Percentiles rank a stretch among this genome's conserved stretches.
Evolutionary conservation across 2,797 vertebrate species (phyloP).

Genomic region (Cottoperca gobio): DNA sequence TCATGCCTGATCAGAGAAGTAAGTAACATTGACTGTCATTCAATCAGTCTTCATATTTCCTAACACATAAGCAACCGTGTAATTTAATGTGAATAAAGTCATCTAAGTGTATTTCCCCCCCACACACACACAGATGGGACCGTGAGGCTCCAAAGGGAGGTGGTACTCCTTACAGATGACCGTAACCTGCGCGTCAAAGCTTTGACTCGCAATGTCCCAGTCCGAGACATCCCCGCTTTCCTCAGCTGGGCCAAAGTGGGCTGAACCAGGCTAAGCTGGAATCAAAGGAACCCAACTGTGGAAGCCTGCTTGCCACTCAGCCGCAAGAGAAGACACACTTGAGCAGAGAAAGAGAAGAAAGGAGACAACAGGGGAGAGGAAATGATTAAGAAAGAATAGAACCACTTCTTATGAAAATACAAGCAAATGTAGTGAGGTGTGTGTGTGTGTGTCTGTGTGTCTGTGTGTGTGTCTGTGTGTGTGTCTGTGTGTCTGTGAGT

Average conservation of each 20-base stretch:
- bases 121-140: conserved; percentile 84
- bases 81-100: background rate
- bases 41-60: background rate
- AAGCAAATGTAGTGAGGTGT: conserved; percentile 65
- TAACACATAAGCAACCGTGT: background rate
- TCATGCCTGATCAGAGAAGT: conserved; percentile 96
- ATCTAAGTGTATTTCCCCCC: background rate
- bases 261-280: conserved; percentile 82
- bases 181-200: conserved; percentile 98
- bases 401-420: conserved; percentile 56
- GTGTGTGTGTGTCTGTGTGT: conserved; percentile 67
- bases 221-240: conserved; percentile 97
- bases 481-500: conserved; percentile 70
- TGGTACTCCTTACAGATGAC: conserved; percentile 97
- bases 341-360: conserved; percentile 56
- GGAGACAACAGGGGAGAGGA: conserved; percentile 49
- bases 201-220: conserved; percentile 95
- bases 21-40: conserved; percentile 32
- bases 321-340: conserved; percentile 81
- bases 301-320: conserved; percentile 87
- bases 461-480: conserved; percentile 65
- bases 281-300: conserved; percentile 70
- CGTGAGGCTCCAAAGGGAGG: conserved; percentile 93
- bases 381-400: conserved; percentile 45
- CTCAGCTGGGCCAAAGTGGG: conserved; percentile 93